Evolutionary conservation across 2,113 vertebrate genomes (phyloP), one percentile per base, ranked within the genome.

Genomic region (Hippocampus zosterae): DNA sequence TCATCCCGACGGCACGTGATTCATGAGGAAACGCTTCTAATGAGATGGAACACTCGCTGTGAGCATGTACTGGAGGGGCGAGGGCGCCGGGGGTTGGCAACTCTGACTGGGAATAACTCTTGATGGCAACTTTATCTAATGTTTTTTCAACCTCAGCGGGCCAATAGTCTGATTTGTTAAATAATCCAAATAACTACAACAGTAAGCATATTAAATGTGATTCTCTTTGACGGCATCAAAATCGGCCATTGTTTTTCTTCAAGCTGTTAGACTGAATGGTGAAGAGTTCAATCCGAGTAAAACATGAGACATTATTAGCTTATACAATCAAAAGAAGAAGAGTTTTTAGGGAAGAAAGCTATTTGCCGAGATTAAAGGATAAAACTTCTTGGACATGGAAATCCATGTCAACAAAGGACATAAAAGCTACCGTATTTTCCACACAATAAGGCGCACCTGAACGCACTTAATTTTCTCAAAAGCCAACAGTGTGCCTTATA

Each of bases 21-120:
- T 85, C 77, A 82, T 76, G 77, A 81, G 69, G 63, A 83, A 82
- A 76, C 74, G 71, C 69, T 84, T 73, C 65, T 81, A 84, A 82
- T 88, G 76, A 78, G 76, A 78, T 61, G 71, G 67, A 84, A 81
- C 75, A 74, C 76, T 66, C 55, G 61, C 44, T 25, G 48, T 37
- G 27, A 37, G 66, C 37, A 27, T 57, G 61, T 73, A 33, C 27
- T 10, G 15, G 25, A 29, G 60, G 44, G 68, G n/a, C 33, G 60
- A 50, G 44, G 29, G 57, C 0, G 33, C 33, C 5, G 5, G 29
- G 5, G 33, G 33, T 37, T 37, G 33, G 33, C 5, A 41, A 74
- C 65, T 41, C 67, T 65, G 71, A 29, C 37, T 68, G 65, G 84
- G 89, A 89, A 88, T 82, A 84, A 84, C 63, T 70, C 33, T 57